A percentile compares a stretch with the other conserved stretches of the same genome.
Conservation (phyloP, 1,140 invertebrate genomes). For the Zophobas morio region DNA sequence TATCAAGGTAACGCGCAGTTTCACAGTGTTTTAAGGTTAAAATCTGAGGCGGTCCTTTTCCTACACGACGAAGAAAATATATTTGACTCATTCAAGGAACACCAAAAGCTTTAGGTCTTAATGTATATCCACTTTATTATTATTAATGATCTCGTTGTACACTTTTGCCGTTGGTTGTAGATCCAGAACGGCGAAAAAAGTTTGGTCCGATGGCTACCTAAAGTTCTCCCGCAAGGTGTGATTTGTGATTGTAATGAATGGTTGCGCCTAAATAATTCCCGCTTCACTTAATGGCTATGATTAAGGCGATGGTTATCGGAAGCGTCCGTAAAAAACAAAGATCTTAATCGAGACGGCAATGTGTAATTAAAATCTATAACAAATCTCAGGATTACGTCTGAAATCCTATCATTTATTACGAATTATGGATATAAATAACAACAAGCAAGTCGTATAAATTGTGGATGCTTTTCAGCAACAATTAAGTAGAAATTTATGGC, state of each 20-base stretch:
- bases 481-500: slow-evolving; percentile 58
- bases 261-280: slow-evolving; percentile 52
- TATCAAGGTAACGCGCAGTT: no score
- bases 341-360: slow-evolving; percentile 56
- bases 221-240: slow-evolving; percentile 2
- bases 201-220: no score
- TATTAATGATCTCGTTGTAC: no score
- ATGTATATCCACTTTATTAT: no score
- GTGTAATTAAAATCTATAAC: slow-evolving; percentile 58
- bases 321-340: slow-evolving; percentile 57
- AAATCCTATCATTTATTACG: slow-evolving; percentile 59
- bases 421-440: slow-evolving; percentile 58
- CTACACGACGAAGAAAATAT: no score
- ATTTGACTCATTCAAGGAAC: no score
- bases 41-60: no score
- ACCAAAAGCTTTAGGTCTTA: no score
- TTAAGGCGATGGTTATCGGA: slow-evolving; percentile 56
- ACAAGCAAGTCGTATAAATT: slow-evolving; percentile 55
- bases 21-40: no score
- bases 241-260: slow-evolving; percentile 48
- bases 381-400: slow-evolving; percentile 58
- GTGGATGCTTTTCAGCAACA: slow-evolving; percentile 59
- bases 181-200: no score
- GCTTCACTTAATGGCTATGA: slow-evolving; percentile 49
- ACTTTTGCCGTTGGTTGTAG: no score